These are phyloP conservation scores for Tachina grossa DNA, from an alignment of 2,888 invertebrate species.

Conservation along the genomic window DNA sequence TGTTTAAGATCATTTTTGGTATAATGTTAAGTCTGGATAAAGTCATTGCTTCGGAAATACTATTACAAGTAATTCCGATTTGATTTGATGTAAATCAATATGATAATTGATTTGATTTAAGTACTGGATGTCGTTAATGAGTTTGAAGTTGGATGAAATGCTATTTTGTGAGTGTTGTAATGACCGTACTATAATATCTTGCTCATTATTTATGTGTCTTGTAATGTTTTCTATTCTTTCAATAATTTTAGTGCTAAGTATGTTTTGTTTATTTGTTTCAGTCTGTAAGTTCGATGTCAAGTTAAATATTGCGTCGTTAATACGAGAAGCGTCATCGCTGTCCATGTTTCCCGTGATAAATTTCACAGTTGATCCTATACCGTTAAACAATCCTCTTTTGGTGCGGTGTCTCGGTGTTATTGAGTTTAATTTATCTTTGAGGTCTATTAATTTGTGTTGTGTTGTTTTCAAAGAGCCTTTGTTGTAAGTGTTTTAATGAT, in stretches of 20 bases:
- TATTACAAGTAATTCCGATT: too few species aligned
- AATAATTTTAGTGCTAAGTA: slow-evolving; percentile 16
- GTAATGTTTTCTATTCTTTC: slow-evolving; percentile 34
- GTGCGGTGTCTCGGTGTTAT: background rate
- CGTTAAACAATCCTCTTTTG: too few species aligned
- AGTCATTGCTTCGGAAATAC: too few species aligned
- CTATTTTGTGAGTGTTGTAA: slow-evolving; percentile 12
- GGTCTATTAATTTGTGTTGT: background rate
- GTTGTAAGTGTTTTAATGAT: slow-evolving; percentile 10
- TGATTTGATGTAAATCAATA: too few species aligned
- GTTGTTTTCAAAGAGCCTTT: background rate
- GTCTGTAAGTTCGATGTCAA: too few species aligned
- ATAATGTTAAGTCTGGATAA: slow-evolving; percentile 36
- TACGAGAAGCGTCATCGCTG: too few species aligned
- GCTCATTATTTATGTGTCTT: slow-evolving; percentile 7
- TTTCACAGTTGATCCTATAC: too few species aligned
- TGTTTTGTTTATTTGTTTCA: too few species aligned
- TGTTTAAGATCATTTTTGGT: slow-evolving; percentile 18
- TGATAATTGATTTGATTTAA: background rate
- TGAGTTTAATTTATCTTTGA: slow-evolving; percentile 3
- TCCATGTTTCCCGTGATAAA: too few species aligned
- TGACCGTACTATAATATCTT: slow-evolving; percentile 29
- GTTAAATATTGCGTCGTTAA: too few species aligned
- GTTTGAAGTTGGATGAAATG: slow-evolving; percentile 13
- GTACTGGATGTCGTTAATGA: slow-evolving; percentile 30